These are phyloP conservation scores for Ligdia adustata DNA, from an alignment of 2,888 invertebrate genomes.

Conservation along the genomic window DNA sequence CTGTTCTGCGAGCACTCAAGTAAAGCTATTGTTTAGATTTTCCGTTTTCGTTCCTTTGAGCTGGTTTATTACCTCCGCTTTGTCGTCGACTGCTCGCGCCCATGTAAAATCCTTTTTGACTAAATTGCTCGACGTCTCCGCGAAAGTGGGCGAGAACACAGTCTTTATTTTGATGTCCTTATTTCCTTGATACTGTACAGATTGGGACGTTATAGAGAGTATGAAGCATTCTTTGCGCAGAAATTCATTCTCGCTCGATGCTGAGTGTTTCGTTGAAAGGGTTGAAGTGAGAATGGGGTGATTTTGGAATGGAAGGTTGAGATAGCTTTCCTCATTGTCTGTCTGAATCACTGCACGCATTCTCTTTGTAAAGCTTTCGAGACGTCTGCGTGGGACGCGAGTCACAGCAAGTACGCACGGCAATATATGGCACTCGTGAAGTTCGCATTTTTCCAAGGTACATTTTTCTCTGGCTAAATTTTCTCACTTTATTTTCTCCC, in stretches of 20 bases:
- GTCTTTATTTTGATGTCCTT: slow-evolving; percentile 46
- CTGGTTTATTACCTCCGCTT: slow-evolving; percentile 68
- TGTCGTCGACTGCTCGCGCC: slow-evolving; percentile 56
- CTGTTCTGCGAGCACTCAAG: slow-evolving; percentile 35
- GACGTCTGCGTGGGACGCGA: slow-evolving; percentile 64
- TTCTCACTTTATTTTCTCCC: slow-evolving; percentile 5
- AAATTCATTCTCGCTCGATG: slow-evolving; percentile 21
- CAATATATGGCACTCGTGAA: slow-evolving; percentile 46
- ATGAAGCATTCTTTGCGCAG: slow-evolving; percentile 20
- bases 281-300: slow-evolving; percentile 52
- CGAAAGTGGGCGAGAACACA: slow-evolving; percentile 57
- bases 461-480: slow-evolving; percentile 14
- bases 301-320: slow-evolving; percentile 54
- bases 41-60: slow-evolving; percentile 52
- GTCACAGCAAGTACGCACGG: slow-evolving; percentile 37
- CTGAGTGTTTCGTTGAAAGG: slow-evolving; percentile 43
- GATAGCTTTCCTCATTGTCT: slow-evolving; percentile 54
- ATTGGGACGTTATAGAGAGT: slow-evolving; percentile 26
- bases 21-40: slow-evolving; percentile 55
- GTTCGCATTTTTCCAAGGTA: slow-evolving; percentile 16
- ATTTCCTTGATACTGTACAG: slow-evolving; percentile 41
- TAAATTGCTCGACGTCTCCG: slow-evolving; percentile 60
- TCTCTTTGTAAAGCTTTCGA: slow-evolving; percentile 73
- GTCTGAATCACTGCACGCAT: slow-evolving; percentile 48
- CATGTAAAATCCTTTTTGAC: slow-evolving; percentile 62